Base-by-base conservation (phyloP, 2,113 vertebrate species). In the Triplophysa dalaica region DNA sequence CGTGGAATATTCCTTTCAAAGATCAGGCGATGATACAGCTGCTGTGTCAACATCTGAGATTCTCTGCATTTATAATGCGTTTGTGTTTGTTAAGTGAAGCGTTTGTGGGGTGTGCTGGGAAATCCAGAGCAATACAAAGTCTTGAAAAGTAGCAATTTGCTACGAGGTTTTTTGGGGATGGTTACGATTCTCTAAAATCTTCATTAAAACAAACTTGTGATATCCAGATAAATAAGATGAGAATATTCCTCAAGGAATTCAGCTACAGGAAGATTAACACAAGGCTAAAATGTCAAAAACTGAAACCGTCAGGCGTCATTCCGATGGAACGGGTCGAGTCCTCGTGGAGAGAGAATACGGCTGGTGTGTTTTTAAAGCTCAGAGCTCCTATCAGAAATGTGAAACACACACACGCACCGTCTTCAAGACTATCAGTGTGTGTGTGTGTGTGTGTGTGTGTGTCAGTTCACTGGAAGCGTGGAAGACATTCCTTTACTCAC, bases 91-190 rank as follows among this genome's bases (percentile, higher is more conserved):
- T 8, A 62, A 62, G 58, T 62, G 56, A 62, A 62, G 72, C 14
- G 56, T 58, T 10, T 8, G 19, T 8, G 19, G 14, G 3, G 48
- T 50, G 1, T 50, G 48, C 11, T 6, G 1, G 50, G 17, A 54
- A 58, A 88, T 38, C 81, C 80, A 90, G 85, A 87, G 24, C 87
- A 85, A 64, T 66, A 76, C 45, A 88, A 90, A 88, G 89, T 90
- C 86, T 85, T 85, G 83, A 86, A 87, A 76, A 87, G 88, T 90
- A 91, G 89, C 89, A 91, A 91, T 91, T 91, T 90, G 89, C 91
- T 92, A 92, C 87, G 87, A 89, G 87, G 81, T 87, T 86, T 76
- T 13, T 21, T 43, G 17, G 63, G 89, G 82, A 78, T 65, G 81
- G 77, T 83, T 77, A 82, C 61, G 68, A 84, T 73, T 69, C 70